phyloP scores from a whole-genome alignment of 1,140 invertebrate genomes.

The Antheraea mylitta region DNA sequence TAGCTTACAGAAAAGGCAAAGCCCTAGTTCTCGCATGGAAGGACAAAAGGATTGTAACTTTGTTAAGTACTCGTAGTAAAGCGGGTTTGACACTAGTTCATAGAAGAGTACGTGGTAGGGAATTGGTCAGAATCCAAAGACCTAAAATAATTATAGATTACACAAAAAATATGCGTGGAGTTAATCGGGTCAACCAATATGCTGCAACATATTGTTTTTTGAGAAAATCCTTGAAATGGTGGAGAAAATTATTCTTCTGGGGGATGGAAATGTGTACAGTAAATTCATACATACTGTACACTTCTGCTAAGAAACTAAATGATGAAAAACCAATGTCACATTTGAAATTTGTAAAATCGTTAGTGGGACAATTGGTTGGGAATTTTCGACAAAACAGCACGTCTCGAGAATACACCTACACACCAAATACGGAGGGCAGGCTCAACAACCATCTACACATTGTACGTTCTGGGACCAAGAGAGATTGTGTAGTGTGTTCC shows the following conservation, averaged over 20 bases:
- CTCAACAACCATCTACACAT: no score
- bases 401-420: background rate
- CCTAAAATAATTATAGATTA: background rate
- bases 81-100: background rate
- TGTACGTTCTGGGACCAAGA: background rate
- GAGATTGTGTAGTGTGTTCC: slow-evolving; percentile 1
- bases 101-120: background rate
- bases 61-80: background rate
- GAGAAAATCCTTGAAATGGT: background rate
- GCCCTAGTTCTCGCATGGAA: background rate
- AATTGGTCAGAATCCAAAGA: background rate
- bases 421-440: background rate
- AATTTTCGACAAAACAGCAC: background rate
- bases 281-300: slow-evolving; percentile 4
- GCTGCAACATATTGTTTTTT: slow-evolving; percentile 2
- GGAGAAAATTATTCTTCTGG: background rate
- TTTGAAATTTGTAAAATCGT: background rate
- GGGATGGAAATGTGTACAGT: slow-evolving; percentile 3
- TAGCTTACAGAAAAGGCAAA: background rate
- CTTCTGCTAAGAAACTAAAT: background rate
- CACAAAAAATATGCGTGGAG: background rate
- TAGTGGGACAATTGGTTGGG: background rate
- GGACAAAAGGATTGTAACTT: background rate
- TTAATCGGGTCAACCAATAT: background rate
- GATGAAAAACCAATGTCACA: background rate